Base-by-base conservation (phyloP, 2,888 invertebrate species). In the Meandrusa payeni region DNA sequence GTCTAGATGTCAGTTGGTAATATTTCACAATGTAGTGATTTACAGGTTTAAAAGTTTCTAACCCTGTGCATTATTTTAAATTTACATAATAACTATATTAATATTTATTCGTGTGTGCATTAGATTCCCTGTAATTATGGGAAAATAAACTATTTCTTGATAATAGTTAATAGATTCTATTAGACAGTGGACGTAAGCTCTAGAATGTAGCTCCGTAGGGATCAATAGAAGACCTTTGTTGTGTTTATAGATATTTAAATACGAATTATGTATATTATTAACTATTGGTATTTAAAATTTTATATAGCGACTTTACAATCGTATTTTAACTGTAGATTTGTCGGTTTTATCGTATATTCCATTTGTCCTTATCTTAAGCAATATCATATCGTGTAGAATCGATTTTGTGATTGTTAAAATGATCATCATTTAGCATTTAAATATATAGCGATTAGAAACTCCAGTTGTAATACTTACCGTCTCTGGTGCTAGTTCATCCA, bases 161-260 rank as follows among this genome's bases (percentile, higher is more conserved):
- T 23, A 22, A 23, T 41, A 38, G 23, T n/a, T 17, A 9, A 15
- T 46, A 32, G 41, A 33, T 32, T 38, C 36, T 17, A 36, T 22
- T 2, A 10, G 15, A 33, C 29, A 11, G 19, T 27, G 36, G 7
- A 17, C 15, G 9, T 46, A 40, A 41, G 37, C 34, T 34, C 32
- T 27, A 50, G 43, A 43, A 39, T 33, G 51, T 61, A 65, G 64
- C 49, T 52, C 51, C 43, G 51, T 70, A 69, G 71, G 69, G 66
- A 68, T 62, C 67, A 70, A 61, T 61, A 48, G 50, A 41, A n/a
- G 24, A 43, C 33, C 46, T 54, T 61, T 64, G 62, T 66, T 59
- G 58, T 66, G 56, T 69, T 57, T 66, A 50, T 68, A 64, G 59
- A 65, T 59, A 55, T 66, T 63, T 66, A 64, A 51, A 51, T 42